Base-by-base conservation (phyloP, 2,113 vertebrate species). In the Chaetorhynchus papuensis region DNA sequence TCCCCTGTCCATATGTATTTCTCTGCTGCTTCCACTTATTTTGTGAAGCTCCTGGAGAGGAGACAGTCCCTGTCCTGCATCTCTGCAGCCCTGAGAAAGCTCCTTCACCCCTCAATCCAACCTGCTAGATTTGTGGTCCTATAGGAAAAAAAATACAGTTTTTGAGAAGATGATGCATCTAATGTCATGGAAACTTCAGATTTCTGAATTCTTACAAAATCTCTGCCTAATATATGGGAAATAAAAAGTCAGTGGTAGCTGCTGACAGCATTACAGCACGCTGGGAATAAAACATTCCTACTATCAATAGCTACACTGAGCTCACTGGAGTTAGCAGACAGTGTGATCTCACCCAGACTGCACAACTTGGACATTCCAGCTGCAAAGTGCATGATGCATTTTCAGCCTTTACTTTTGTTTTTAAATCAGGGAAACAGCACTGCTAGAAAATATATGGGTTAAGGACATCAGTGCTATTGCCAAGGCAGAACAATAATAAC, bases 331-430 rank as follows among this genome's bases (percentile, higher is more conserved):
- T 47, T 49, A 69, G 49, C 33, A 90, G 89, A 88, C 93, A 88
- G 83, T 30, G 90, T 96, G 96, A 75, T 71, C 92, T 93, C 94
- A 90, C 42, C 60, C 79, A 86, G 90, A 66, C 85, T 70, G 84
- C 83, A 79, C 44, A 45, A 75, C 53, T 41, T 83, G 69, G 69
- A 28, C 81, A 42, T 82, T 59, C 71, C 52, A 81, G 70, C 50
- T 77, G 80, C 50, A 28, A 86, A 91, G 57, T 61, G 45, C 76
- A 71, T 64, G 66, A 83, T 75, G 76, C 74, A 69, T 84, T 96
- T 90, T 59, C 60, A 89, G n/a, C 56, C 68, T 26, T 35, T 50
- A 37, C 35, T 65, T 37, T 89, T 63, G 54, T 53, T 59, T 56
- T 63, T 28, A 27, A 87, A 84, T 28, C n/a, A 41, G 13, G 37